A percentile compares a stretch with the other conserved stretches of the same genome.
phyloP scores from a whole-genome alignment of 2,797 vertebrate species.

The Acridotheres tristis region DNA sequence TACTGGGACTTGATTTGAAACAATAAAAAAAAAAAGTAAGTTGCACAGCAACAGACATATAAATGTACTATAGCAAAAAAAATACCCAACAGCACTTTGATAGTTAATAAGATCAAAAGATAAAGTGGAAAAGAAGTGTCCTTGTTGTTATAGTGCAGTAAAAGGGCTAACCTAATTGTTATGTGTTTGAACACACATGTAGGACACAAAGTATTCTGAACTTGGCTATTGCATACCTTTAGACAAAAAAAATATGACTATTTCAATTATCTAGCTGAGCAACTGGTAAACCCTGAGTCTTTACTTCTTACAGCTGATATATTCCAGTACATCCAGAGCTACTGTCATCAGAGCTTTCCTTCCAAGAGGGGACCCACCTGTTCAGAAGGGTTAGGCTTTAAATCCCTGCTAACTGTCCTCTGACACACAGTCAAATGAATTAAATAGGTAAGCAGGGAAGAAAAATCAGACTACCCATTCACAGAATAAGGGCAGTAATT shows the following conservation, averaged over 20 bases:
- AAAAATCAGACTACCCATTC: background rate
- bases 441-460: background rate
- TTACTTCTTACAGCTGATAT: background rate
- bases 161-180: background rate
- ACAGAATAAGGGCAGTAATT: background rate
- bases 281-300: background rate
- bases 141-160: background rate
- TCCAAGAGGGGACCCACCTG: background rate
- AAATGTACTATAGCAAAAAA: background rate
- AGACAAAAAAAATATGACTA: background rate
- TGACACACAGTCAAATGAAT: background rate
- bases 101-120: slow-evolving; percentile 8
- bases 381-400: background rate
- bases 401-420: background rate
- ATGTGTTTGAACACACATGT: background rate
- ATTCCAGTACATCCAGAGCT: background rate
- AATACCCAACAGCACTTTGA: background rate
- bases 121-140: background rate
- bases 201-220: background rate
- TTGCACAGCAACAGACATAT: slow-evolving; percentile 4
- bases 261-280: background rate
- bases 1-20: background rate
- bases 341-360: background rate
- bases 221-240: background rate
- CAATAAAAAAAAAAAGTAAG: background rate